Percentiles rank a stretch among this genome's conserved stretches.
Evolutionary conservation across 2,113 vertebrate species (phyloP).

Genomic region (Rhadina sibilatrix): DNA sequence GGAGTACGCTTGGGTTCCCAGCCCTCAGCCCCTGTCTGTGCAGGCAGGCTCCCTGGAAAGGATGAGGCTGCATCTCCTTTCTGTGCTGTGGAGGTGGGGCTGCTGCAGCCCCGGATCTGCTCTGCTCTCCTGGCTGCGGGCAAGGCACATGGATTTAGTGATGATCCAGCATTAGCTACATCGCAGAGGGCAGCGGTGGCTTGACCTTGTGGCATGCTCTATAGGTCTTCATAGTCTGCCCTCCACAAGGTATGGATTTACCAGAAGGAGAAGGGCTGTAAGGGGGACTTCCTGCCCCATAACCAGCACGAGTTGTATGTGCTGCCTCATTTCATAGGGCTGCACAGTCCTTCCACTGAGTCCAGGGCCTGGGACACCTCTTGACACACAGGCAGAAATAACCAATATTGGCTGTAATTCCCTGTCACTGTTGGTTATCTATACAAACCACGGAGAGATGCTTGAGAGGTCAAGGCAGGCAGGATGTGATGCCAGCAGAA

Average conservation of each 20-base stretch:
- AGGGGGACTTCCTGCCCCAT: neutral
- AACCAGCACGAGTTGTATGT: rapidly evolving
- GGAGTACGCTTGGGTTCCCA: rapidly evolving
- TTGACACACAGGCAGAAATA: neutral
- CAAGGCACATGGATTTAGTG: rapidly evolving
- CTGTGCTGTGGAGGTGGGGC: neutral
- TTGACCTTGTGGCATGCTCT: neutral
- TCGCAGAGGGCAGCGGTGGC: neutral
- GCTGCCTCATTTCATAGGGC: neutral
- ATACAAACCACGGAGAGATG: neutral
- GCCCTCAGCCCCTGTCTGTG: no score
- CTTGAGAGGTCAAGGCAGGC: neutral
- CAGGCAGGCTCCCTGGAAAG: neutral
- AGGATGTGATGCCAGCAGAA: neutral
- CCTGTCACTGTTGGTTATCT: neutral
- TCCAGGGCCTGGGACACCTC: neutral
- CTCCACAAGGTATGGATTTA: neutral
- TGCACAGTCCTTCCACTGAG: neutral
- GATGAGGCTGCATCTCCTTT: neutral
- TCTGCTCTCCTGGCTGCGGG: rapidly evolving
- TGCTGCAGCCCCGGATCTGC: neutral
- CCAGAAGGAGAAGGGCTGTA: neutral
- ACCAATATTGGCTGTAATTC: neutral
- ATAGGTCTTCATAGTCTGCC: neutral
- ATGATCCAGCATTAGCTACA: neutral